Percentiles rank a stretch among this genome's conserved stretches.
These are phyloP conservation scores for Sciurus vulgaris DNA, from an alignment of 2,797 vertebrate genomes.

Conservation along the genomic window DNA sequence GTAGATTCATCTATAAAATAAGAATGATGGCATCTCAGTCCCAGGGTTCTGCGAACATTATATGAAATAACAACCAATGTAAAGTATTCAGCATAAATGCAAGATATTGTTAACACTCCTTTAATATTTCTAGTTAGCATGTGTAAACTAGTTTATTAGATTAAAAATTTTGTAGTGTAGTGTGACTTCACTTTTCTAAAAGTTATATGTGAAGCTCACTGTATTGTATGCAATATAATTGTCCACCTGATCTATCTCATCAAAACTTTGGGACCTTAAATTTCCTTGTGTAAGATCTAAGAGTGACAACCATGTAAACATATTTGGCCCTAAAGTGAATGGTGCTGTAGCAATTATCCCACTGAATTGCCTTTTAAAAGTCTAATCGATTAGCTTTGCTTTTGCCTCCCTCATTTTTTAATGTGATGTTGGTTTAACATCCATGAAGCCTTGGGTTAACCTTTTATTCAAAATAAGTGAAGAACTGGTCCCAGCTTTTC, in stretches of 20 bases:
- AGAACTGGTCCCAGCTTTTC: constrained; percentile 2
- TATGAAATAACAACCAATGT: not conserved
- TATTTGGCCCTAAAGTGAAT: not conserved
- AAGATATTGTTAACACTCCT: not conserved
- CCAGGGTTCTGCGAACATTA: not conserved
- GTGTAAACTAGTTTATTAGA: not conserved
- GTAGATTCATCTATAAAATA: constrained; percentile 30
- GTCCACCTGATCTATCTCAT: not conserved
- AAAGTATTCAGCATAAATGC: not conserved
- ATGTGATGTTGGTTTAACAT: not conserved
- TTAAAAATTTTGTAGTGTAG: not conserved
- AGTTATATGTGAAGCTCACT: not conserved
- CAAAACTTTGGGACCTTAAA: not conserved
- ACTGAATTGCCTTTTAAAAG: constrained; percentile 11
- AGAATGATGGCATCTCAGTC: not conserved
- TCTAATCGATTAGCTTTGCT: not conserved
- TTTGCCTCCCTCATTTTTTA: not conserved
- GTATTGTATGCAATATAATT: not conserved
- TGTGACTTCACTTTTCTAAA: constrained; percentile 43
- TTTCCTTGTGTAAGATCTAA: not conserved
- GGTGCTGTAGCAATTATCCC: not conserved
- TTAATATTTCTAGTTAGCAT: not conserved
- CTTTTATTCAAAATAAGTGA: constrained; percentile 16
- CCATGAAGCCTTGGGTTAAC: not conserved
- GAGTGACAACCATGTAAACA: not conserved